These are phyloP conservation scores for Toxotes jaculatrix DNA, from an alignment of 2,113 vertebrate genomes.

Conservation along the genomic window DNA sequence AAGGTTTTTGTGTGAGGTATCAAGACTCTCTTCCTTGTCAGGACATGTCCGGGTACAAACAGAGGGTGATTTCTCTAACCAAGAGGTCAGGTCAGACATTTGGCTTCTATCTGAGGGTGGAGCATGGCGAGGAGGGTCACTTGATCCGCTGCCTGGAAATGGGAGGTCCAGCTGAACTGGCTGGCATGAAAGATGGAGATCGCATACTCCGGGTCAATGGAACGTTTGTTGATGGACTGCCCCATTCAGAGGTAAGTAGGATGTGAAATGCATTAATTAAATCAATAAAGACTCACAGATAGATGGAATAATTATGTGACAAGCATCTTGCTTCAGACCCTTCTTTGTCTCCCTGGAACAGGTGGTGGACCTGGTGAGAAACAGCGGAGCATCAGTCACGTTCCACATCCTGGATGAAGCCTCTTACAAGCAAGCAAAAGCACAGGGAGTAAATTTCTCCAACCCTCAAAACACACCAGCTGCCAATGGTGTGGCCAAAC, in stretches of 20 bases:
- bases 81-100: slow-evolving; percentile 87
- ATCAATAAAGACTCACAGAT: slow-evolving; percentile 9
- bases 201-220: slow-evolving; percentile 91
- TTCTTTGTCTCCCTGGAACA: slow-evolving; percentile 57
- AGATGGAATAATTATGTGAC: background rate
- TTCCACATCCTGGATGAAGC: slow-evolving; percentile 89
- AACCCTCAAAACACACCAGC: slow-evolving; percentile 42
- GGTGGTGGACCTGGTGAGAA: slow-evolving; percentile 91
- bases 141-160: slow-evolving; percentile 89
- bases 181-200: slow-evolving; percentile 94
- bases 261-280: slow-evolving; percentile 19
- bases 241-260: slow-evolving; percentile 87
- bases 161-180: slow-evolving; percentile 88
- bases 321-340: background rate
- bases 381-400: slow-evolving; percentile 84
- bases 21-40: slow-evolving; percentile 10
- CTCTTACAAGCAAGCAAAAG: slow-evolving; percentile 88
- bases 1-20: background rate
- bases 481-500: slow-evolving; percentile 72
- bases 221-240: slow-evolving; percentile 88
- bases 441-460: slow-evolving; percentile 81
- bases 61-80: slow-evolving; percentile 87
- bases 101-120: slow-evolving; percentile 92
- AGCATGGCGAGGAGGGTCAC: slow-evolving; percentile 89
- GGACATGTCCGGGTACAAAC: slow-evolving; percentile 87